Percentiles rank a stretch among this genome's conserved stretches.
Evolutionary conservation across 2,797 vertebrate genomes (phyloP).

Genomic region (Hephaestus fuliginosus): DNA sequence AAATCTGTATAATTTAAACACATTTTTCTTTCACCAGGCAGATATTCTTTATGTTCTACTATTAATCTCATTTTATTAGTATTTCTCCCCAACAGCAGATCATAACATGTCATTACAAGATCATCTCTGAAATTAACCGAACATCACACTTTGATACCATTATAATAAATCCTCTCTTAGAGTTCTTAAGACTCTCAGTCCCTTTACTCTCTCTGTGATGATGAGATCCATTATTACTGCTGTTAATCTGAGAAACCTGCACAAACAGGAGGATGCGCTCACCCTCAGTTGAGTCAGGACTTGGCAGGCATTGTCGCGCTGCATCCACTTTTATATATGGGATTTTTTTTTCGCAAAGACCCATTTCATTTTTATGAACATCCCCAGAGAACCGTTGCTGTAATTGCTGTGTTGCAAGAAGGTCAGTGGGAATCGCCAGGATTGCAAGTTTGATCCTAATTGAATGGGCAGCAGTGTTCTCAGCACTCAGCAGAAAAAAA

Average conservation of each 20-base stretch:
- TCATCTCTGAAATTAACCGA: not conserved
- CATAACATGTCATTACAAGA: conserved; percentile 8
- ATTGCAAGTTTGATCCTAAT: conserved; percentile 75
- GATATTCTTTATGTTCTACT: not conserved
- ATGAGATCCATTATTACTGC: conserved; percentile 48
- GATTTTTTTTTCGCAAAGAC: conserved; percentile 50
- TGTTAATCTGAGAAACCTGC: conserved; percentile 48
- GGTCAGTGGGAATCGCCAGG: conserved; percentile 69
- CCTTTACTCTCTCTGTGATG: conserved; percentile 13
- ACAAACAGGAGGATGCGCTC: conserved; percentile 38
- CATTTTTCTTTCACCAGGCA: not conserved
- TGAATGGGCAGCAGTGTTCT: conserved; percentile 65
- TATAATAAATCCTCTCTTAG: conserved; percentile 9
- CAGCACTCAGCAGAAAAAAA: conserved; percentile 58
- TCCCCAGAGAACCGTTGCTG: conserved; percentile 61
- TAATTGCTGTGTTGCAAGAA: conserved; percentile 76
- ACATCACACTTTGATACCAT: not conserved
- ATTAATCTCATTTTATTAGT: not conserved
- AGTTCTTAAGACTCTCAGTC: not conserved
- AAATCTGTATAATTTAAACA: not conserved
- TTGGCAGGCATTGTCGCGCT: conserved; percentile 52
- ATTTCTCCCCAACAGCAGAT: not conserved
- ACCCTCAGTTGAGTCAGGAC: conserved; percentile 56
- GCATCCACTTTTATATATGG: conserved; percentile 58
- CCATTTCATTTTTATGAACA: conserved; percentile 74